Evolutionary conservation across 2,797 vertebrate species (phyloP).

Genomic region (Myioborus melanocephalus): DNA sequence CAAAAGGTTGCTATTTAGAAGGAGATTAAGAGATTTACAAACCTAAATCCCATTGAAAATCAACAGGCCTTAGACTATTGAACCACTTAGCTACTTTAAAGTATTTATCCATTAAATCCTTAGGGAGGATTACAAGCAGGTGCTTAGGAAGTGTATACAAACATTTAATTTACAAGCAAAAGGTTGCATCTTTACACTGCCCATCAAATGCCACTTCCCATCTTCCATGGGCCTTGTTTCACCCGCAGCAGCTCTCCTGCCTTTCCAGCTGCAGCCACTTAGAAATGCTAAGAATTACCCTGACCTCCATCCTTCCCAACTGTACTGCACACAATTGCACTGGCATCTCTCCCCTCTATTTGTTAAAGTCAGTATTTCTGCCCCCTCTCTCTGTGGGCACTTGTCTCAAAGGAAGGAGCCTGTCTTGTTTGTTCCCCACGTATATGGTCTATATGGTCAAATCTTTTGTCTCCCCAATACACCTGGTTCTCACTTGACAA

Average conservation of each 20-base stretch:
- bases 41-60: conserved; percentile 53
- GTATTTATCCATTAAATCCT: conserved; percentile 35
- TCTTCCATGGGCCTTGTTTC: not conserved
- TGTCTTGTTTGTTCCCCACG: not conserved
- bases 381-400: not conserved
- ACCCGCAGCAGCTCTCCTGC: not conserved
- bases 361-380: not conserved
- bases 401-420: not conserved
- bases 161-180: conserved; percentile 11
- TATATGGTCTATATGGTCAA: not conserved
- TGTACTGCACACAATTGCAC: not conserved
- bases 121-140: conserved; percentile 25
- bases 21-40: conserved; percentile 46
- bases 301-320: not conserved
- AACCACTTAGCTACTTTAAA: conserved; percentile 32
- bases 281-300: not conserved
- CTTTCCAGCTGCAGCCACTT: not conserved
- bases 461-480: not conserved
- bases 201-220: not conserved
- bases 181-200: not conserved
- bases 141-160: conserved; percentile 4
- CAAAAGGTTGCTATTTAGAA: conserved; percentile 43
- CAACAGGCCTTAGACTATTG: conserved; percentile 16
- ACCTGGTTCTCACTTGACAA: not conserved
- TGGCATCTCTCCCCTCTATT: not conserved